Base-by-base conservation (phyloP, 1,140 invertebrate species). In the Andricus grossulariae region DNA sequence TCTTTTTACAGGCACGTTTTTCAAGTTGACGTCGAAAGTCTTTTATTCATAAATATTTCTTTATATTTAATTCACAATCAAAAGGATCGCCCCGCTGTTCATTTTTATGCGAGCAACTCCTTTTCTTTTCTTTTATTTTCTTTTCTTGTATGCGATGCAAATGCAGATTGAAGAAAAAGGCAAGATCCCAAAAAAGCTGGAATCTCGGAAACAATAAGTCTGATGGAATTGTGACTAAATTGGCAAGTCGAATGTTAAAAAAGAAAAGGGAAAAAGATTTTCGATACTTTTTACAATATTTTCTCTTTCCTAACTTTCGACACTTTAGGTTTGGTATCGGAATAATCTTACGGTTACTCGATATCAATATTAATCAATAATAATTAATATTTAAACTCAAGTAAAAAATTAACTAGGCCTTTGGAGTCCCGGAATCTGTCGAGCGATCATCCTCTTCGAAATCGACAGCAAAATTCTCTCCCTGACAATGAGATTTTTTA, bases 381-480 rank as follows among this genome's bases (percentile, higher is more conserved):
- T 32, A 32, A 32, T 32, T 5, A 57, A 57, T 21, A 57, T 15
- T 15, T 13, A 76, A 52, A 39, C 72, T 71, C 72, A 71, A 71
- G 52, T 80, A 57, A 45, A 71, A 66, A 66, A 52, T 73, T 73
- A 52, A 25, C 72, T 50, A 52, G 52, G 72, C 71, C 55, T 50
- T 70, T 50, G 19, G 15, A 25, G 57, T 8, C 21, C 70, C 66
- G 60, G 50, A 52, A 21, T 50, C 25, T 66, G 21, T 10, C 39
- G 8, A 39, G 39, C 39, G 39, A 39, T 11, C n/a, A 39, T 11
- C n/a, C 51, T 71, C 60, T 39, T 39, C 5, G n/a, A n/a, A 66
- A 66, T 39, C 57, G 32, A 39, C 16, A 66, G 25, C 3, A 25
- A 39, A 32, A 32, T 39, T 3, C 16, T 66, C 57, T 66, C 57